Conservation (phyloP, 64 coral and sea anemone genomes). For the Platygyra sinensis region DNA sequence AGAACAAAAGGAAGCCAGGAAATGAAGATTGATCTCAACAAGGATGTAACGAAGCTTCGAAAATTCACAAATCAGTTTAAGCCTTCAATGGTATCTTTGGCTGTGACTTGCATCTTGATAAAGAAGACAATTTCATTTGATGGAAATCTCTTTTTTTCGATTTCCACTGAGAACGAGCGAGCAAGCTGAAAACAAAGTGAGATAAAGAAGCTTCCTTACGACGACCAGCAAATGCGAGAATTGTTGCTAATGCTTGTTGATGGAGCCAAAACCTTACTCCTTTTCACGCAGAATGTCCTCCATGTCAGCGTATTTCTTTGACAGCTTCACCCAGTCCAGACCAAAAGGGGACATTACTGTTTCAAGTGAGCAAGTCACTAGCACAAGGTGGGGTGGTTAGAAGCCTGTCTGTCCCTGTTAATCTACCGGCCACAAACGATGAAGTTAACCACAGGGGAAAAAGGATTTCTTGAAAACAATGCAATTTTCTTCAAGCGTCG, state of each 20-base stretch:
- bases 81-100: slow-evolving; percentile 83
- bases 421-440: background rate
- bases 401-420: slow-evolving; percentile 52
- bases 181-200: slow-evolving; percentile 71
- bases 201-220: slow-evolving; percentile 72
- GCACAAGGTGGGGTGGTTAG: slow-evolving; percentile 5
- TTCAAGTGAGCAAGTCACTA: slow-evolving; percentile 56
- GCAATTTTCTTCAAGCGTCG: slow-evolving; percentile 75
- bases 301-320: slow-evolving; percentile 64
- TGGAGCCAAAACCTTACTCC: slow-evolving; percentile 68
- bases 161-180: slow-evolving; percentile 77
- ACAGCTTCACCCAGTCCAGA: slow-evolving; percentile 7
- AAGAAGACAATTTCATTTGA: slow-evolving; percentile 56
- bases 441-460: slow-evolving; percentile 18
- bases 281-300: slow-evolving; percentile 85
- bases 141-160: slow-evolving; percentile 80
- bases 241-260: slow-evolving; percentile 57
- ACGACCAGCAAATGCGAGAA: slow-evolving; percentile 54
- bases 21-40: slow-evolving; percentile 65
- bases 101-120: slow-evolving; percentile 56
- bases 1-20: slow-evolving; percentile 66
- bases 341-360: slow-evolving; percentile 32
- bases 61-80: slow-evolving; percentile 74
- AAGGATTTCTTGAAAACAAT: slow-evolving; percentile 60
- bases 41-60: slow-evolving; percentile 53